phyloP scores from a whole-genome alignment of 1,140 invertebrate genomes.

The Paraescarpia echinospica region DNA sequence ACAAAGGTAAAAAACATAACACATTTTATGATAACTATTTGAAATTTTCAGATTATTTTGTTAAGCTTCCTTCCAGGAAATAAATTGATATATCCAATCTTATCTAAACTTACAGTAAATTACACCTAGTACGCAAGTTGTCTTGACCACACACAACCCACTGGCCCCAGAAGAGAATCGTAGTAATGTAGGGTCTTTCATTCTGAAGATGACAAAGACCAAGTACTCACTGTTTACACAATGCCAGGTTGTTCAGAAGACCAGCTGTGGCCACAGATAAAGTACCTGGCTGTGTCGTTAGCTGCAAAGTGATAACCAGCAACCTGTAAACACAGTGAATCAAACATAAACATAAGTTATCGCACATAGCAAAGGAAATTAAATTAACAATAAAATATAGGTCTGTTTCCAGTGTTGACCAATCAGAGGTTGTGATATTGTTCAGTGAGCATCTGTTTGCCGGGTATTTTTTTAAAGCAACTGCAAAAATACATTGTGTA shows the following conservation, averaged over 20 bases:
- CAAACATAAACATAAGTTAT: background rate
- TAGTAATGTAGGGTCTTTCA: no score
- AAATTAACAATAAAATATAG: background rate
- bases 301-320: background rate
- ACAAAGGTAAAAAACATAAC: no score
- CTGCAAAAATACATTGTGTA: background rate
- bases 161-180: no score
- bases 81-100: no score
- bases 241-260: conserved; percentile 9
- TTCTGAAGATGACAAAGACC: background rate
- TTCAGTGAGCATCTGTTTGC: background rate
- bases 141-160: no score
- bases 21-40: no score
- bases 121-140: no score
- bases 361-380: background rate
- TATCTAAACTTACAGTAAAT: no score
- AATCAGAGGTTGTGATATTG: background rate
- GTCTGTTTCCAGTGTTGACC: background rate
- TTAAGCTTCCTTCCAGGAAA: no score
- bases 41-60: no score
- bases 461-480: background rate
- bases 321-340: conserved; percentile 8
- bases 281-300: background rate
- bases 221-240: conserved; percentile 2
- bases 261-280: background rate